Evolutionary conservation across 2,797 vertebrate genomes (phyloP), one percentile per base, ranked within the genome.

Genomic region (Hoplostethus mediterraneus): DNA sequence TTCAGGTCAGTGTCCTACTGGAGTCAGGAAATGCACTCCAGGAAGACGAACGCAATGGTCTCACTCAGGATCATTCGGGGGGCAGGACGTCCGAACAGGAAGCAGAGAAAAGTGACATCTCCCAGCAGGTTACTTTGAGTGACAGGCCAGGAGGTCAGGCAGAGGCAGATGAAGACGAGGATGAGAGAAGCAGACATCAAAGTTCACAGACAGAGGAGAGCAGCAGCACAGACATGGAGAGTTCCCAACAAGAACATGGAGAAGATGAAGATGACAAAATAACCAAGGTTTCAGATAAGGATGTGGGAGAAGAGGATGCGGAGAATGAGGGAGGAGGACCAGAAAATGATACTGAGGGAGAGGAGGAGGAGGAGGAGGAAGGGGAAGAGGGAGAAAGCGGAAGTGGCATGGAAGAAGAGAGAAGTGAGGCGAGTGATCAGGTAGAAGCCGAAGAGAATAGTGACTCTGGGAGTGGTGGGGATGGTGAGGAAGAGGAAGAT

Each of bases 81-180:
- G 11, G 40, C 40, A 12, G 40, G 44, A 45, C 44, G 47, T 83
- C 74, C 42, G 59, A 77, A 14, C 65, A 66, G 45, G 70, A 40
- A 10, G 21, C 10, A 17, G 51, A 10, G 21, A 75, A 62, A 58
- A 74, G 49, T 45, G 59, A 67, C 38, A 6, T 1, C 3, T 57
- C 60, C 3, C 67, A 73, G 69, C 53, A 28, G 30, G 25, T 16
- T 28, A 28, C 28, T n/a, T 6, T 40, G 45, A 65, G 6, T 30
- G 31, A 57, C 45, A 28, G 16, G 12, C 67, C 57, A 33, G 5
- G 13, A 52, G 33, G 57, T 44, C 33, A 69, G 48, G 11, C 61
- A 13, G 61, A 38, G 51, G 31, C 6, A 9, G 63, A 54, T 10
- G 21, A 28, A 28, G 28, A 28, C 3, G 52, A 65, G 13, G 38